phyloP scores from a whole-genome alignment of 2,113 vertebrate species.

The Cynocephalus volans region DNA sequence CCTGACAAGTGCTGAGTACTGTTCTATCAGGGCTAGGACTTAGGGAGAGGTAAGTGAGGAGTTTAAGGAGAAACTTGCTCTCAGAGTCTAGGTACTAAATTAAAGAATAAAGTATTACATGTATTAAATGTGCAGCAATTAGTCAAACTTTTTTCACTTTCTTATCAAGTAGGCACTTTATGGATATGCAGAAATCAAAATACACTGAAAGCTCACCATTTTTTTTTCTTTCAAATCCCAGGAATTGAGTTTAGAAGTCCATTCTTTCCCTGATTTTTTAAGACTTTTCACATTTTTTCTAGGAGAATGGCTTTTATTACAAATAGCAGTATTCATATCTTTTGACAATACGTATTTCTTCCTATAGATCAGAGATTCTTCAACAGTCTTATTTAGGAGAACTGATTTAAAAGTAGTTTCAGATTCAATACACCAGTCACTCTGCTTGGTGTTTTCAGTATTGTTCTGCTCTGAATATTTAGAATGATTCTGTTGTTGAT shows the following conservation, averaged over 20 bases:
- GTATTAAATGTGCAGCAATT: neutral
- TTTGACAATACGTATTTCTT: slow-evolving; percentile 73
- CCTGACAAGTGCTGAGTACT: neutral
- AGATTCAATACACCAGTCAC: slow-evolving; percentile 68
- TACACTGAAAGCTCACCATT: slow-evolving; percentile 61
- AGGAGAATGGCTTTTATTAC: slow-evolving; percentile 62
- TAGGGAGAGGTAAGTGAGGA: neutral
- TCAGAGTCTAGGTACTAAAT: neutral
- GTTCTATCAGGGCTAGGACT: neutral
- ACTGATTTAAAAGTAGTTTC: slow-evolving; percentile 80
- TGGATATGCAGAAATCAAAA: slow-evolving; percentile 14
- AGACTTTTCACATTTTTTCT: slow-evolving; percentile 69
- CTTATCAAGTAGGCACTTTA: neutral
- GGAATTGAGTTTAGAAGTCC: slow-evolving; percentile 69
- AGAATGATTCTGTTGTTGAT: slow-evolving; percentile 47
- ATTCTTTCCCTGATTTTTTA: slow-evolving; percentile 76
- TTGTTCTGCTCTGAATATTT: slow-evolving; percentile 63
- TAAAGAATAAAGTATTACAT: neutral
- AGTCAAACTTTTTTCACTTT: neutral
- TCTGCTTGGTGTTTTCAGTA: slow-evolving; percentile 57
- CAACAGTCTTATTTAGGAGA: slow-evolving; percentile 78
- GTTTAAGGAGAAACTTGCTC: neutral
- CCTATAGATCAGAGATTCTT: slow-evolving; percentile 80
- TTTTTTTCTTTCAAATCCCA: slow-evolving; percentile 52
- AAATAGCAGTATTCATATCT: slow-evolving; percentile 66